Conservation (phyloP, 2,888 invertebrate species). For the Cynaeus angustus region DNA sequence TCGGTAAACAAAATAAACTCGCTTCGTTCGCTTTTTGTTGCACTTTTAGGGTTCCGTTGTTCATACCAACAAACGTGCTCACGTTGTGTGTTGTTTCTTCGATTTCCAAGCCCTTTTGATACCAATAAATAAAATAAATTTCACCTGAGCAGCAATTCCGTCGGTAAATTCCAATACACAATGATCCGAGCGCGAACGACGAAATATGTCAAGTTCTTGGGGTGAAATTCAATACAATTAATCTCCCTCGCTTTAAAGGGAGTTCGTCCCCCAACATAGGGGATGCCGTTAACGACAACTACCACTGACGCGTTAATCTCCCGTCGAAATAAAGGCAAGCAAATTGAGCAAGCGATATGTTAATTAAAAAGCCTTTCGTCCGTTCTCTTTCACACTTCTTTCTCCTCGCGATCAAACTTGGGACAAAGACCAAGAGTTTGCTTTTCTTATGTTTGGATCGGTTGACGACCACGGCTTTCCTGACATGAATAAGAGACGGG, state of each 20-base stretch:
- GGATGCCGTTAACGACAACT: slow-evolving; percentile 18
- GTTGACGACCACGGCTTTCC: slow-evolving; percentile 17
- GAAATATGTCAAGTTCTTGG: slow-evolving; percentile 33
- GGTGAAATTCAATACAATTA: slow-evolving; percentile 42
- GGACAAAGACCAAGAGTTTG: neutral
- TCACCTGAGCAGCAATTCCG: neutral
- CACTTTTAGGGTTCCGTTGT: too few relatives aligned
- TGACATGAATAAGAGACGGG: slow-evolving; percentile 25
- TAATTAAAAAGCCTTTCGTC: slow-evolving; percentile 24
- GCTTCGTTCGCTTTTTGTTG: too few relatives aligned
- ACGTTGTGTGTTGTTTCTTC: too few relatives aligned
- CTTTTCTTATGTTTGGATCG: neutral
- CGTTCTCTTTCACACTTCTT: slow-evolving; percentile 3
- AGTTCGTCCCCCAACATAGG: neutral
- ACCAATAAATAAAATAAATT: neutral
- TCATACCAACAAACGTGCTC: too few relatives aligned
- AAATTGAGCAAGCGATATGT: slow-evolving; percentile 20
- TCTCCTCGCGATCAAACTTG: neutral
- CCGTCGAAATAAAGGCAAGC: slow-evolving; percentile 10
- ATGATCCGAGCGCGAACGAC: slow-evolving; percentile 5
- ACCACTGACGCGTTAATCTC: slow-evolving; percentile 30
- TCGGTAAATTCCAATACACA: slow-evolving; percentile 20
- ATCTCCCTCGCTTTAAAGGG: slow-evolving; percentile 30
- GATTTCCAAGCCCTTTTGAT: too few relatives aligned
- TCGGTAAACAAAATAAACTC: too few relatives aligned